These are phyloP conservation scores for Actinopyga echinites DNA, from an alignment of 53 echinoderm and acorn worm genomes.

Conservation along the genomic window DNA sequence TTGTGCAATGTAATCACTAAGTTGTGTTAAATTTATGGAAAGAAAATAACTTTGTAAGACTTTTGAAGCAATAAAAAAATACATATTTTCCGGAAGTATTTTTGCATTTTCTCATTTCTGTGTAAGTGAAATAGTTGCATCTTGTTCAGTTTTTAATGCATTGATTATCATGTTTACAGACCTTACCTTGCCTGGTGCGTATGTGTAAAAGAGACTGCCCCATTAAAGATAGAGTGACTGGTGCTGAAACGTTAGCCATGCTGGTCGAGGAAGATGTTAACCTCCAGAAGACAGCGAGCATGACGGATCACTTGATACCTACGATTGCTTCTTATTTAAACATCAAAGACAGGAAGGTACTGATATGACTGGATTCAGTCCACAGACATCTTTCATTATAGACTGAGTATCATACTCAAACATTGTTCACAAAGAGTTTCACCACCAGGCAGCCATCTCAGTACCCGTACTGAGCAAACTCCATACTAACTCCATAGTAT, in stretches of 20 bases:
- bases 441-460: no score
- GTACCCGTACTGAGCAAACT: no score
- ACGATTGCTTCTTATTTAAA: constrained; percentile 66
- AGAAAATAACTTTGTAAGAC: no score
- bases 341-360: constrained; percentile 22
- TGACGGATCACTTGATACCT: constrained; percentile 93
- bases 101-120: not conserved
- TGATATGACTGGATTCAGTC: no score
- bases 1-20: no score
- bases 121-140: not conserved
- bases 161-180: constrained; percentile 47
- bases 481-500: no score
- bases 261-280: constrained; percentile 90
- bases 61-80: no score
- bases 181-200: constrained; percentile 84
- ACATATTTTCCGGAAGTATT: no score
- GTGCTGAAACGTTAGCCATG: constrained; percentile 86
- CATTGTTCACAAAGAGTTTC: no score
- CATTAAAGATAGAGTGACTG: constrained; percentile 84
- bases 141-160: not conserved
- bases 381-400: no score
- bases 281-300: constrained; percentile 84
- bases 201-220: constrained; percentile 90
- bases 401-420: no score
- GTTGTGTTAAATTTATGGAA: no score